phyloP scores from a whole-genome alignment of 1,140 invertebrate genomes.

The Mylabris phalerata region DNA sequence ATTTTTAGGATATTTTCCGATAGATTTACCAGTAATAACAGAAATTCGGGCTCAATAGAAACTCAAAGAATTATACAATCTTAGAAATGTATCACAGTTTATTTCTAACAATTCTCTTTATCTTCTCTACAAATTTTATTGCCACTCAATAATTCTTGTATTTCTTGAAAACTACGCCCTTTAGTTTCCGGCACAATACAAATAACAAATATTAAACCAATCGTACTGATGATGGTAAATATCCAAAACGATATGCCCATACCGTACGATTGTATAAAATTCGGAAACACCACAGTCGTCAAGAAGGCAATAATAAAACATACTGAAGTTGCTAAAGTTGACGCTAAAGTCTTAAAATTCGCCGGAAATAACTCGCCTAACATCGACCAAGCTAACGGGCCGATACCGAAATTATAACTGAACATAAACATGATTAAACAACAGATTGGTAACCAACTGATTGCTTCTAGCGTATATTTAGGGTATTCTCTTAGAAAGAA shows the following conservation, averaged over 20 bases:
- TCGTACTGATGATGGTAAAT: slow-evolving; percentile 47
- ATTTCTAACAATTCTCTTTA: no score
- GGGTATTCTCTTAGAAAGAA: neutral
- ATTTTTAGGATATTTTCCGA: no score
- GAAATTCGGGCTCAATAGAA: no score
- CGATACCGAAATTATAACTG: slow-evolving; percentile 31
- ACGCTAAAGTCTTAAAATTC: slow-evolving; percentile 2
- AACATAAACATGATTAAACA: slow-evolving; percentile 8
- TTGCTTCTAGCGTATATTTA: neutral
- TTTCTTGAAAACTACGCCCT: slow-evolving; percentile 63
- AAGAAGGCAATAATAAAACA: slow-evolving; percentile 6
- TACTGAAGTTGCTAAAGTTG: neutral
- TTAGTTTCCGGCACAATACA: slow-evolving; percentile 65
- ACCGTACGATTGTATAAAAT: neutral
- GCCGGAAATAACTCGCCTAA: slow-evolving; percentile 63
- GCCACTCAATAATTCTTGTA: slow-evolving; percentile 43
- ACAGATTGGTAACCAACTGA: slow-evolving; percentile 5
- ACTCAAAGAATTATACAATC: no score
- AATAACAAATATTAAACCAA: slow-evolving; percentile 56
- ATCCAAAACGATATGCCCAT: neutral
- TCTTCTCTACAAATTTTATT: no score
- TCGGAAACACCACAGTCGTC: slow-evolving; percentile 1
- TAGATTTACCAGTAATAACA: no score
- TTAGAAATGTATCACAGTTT: no score
- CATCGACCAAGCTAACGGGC: slow-evolving; percentile 71